Percentiles rank a stretch among this genome's conserved stretches.
Evolutionary conservation across 2,113 vertebrate species (phyloP).

Genomic region (Polyodon spathula): DNA sequence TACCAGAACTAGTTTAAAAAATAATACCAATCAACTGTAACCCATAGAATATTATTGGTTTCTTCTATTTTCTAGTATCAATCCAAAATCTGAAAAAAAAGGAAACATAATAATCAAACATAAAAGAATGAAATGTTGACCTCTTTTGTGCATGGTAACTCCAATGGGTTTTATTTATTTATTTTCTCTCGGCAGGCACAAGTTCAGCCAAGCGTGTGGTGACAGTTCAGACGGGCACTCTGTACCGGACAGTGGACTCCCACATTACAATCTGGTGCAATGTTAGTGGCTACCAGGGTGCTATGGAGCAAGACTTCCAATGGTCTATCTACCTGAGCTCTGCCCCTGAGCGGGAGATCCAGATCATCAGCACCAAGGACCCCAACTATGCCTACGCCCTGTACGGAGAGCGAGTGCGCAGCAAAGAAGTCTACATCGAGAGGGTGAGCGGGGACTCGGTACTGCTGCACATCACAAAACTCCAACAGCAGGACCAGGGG

Average conservation of each 20-base stretch:
- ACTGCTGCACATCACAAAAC: slow-evolving; percentile 76
- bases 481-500: slow-evolving; percentile 71
- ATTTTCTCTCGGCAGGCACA: slow-evolving; percentile 33
- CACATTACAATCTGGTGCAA: slow-evolving; percentile 90
- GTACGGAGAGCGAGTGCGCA: slow-evolving; percentile 69
- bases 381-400: slow-evolving; percentile 78
- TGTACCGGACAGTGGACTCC: slow-evolving; percentile 79
- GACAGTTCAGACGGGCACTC: slow-evolving; percentile 70
- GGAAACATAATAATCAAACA: no score
- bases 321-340: slow-evolving; percentile 86
- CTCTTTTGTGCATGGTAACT: not conserved
- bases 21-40: no score
- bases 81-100: no score
- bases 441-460: slow-evolving; percentile 62
- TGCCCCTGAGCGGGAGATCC: slow-evolving; percentile 71
- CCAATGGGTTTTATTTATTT: not conserved
- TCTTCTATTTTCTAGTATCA: no score
- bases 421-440: slow-evolving; percentile 79
- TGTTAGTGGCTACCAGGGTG: slow-evolving; percentile 71
- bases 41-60: no score
- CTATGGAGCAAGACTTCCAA: slow-evolving; percentile 75
- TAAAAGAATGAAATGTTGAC: no score
- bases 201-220: slow-evolving; percentile 72
- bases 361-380: slow-evolving; percentile 83
- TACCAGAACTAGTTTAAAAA: not conserved